Conservation (phyloP, 2,797 vertebrate species). For the Coreius guichenoti region DNA sequence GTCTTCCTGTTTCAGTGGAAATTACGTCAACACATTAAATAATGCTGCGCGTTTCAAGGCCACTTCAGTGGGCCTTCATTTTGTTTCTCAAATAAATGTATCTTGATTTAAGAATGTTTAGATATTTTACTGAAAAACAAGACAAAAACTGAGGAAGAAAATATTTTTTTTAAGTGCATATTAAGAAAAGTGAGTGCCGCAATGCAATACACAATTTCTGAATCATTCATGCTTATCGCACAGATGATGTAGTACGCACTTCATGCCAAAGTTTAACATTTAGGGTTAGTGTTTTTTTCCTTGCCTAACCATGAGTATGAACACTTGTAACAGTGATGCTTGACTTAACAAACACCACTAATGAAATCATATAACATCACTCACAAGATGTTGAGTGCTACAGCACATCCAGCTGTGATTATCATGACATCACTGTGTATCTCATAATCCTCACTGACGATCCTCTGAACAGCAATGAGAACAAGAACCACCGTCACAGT, state of each 20-base stretch:
- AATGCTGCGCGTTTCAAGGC: no score
- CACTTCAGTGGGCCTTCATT: no score
- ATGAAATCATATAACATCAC: not conserved
- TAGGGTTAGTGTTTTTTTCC: not conserved
- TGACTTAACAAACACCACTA: not conserved
- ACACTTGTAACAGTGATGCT: not conserved
- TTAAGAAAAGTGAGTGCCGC: not conserved
- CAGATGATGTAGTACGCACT: not conserved
- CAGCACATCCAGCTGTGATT: conserved; percentile 87
- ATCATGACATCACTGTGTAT: conserved; percentile 86
- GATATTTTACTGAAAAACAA: no score
- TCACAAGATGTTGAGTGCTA: conserved; percentile 87
- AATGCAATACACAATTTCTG: not conserved
- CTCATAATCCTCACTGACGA: conserved; percentile 82
- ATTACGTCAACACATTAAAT: no score
- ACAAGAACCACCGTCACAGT: conserved; percentile 84
- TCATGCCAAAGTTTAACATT: not conserved
- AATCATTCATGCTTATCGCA: not conserved
- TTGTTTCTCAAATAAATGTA: no score
- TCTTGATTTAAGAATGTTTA: no score
- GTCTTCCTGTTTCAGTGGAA: no score
- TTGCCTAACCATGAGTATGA: not conserved
- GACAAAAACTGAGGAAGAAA: no score
- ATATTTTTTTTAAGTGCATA: no score
- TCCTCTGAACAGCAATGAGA: conserved; percentile 82